Base-by-base conservation (phyloP, 2,888 invertebrate species). In the Uloborus plumipes region DNA sequence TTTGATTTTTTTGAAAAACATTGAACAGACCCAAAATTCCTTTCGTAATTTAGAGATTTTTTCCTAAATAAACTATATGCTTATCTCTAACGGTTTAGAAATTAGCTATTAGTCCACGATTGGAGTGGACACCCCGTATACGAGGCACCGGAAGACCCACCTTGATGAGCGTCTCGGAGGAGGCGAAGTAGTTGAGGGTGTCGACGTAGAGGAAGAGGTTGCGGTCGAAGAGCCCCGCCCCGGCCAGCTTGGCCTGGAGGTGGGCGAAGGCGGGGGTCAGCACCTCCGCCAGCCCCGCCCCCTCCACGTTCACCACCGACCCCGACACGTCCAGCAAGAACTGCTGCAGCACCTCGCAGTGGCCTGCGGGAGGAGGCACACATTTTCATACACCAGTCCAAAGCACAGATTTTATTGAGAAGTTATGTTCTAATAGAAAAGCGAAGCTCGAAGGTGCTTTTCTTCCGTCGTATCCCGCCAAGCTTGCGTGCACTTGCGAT, bases 151-250 rank as follows among this genome's bases (percentile, higher is more conserved):
- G 26, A 26, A 26, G n/a, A 26, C 26, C 70, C 20, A 84, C 84
- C 69, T 71, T 75, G 13, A 67, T 59, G 47, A 84, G 69, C 18
- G 59, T 47, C 16, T 78, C 74, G 13, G 84, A 74, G 51, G 49
- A 61, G 13, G 73, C 61, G 53, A 84, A 84, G 59, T 84, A 84
- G 59, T 62, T 76, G 51, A 84, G 53, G 58, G 67, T 31, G 64
- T 84, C 84, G 26, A 84, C 69, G 22, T 77, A 77, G 14, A 59
- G 49, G 70, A 81, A 81, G 16, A 84, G 76, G 59, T 84, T 64
- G 53, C 77, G 53, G 69, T 84, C 81, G 9, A 65, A 71, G 51
- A 84, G 47, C 13, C 62, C 50, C 50, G 53, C 59, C 14, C 69
- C 58, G 39, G 67, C 20, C 9, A 84, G 50, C 31, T 81, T 81